Conservation (phyloP, 2,797 vertebrate genomes). For the Limnodromus scolopaceus region DNA sequence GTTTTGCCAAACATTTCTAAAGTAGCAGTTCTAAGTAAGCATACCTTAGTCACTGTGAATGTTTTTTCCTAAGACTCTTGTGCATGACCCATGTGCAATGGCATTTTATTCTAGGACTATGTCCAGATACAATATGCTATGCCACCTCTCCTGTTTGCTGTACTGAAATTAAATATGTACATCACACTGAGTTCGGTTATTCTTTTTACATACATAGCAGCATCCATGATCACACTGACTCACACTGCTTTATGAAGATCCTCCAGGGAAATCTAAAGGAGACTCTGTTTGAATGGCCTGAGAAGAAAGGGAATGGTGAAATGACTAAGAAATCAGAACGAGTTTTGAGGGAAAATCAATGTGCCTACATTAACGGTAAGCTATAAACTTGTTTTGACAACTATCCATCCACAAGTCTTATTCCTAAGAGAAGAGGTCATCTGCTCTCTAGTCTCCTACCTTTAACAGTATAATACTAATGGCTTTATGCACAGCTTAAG, state of each 20-base stretch:
- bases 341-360: constrained; percentile 89
- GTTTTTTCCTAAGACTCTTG: neutral
- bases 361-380: constrained; percentile 97
- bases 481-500: neutral
- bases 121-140: neutral
- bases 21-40: neutral
- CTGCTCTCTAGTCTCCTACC: neutral
- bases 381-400: neutral
- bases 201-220: constrained; percentile 84
- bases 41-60: neutral
- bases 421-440: neutral
- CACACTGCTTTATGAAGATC: constrained; percentile 98
- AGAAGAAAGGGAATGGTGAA: constrained; percentile 80
- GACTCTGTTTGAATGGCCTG: constrained; percentile 93
- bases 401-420: neutral
- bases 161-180: neutral
- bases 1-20: neutral
- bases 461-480: neutral
- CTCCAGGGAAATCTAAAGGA: constrained; percentile 97
- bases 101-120: neutral
- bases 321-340: constrained; percentile 90
- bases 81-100: neutral
- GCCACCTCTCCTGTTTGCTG: neutral
- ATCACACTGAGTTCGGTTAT: constrained; percentile 59
- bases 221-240: constrained; percentile 96